These are phyloP conservation scores for Phymastichus coffea DNA, from an alignment of 1,140 invertebrate genomes.

Conservation along the genomic window DNA sequence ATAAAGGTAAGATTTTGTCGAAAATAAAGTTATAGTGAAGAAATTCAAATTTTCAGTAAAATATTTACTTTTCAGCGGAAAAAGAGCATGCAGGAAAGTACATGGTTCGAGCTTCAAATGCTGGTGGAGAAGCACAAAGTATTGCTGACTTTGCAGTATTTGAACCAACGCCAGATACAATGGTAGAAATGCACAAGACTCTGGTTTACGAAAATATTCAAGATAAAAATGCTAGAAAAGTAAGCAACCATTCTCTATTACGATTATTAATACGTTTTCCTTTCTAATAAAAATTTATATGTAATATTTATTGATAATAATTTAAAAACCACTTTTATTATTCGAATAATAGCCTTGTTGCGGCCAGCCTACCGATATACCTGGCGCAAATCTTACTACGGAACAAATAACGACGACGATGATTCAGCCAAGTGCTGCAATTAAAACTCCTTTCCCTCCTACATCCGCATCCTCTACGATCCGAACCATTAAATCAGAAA, in stretches of 20 bases:
- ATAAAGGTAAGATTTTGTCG: conserved; percentile 61
- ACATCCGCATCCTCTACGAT: conserved; percentile 40
- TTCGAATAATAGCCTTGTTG: conserved; percentile 26
- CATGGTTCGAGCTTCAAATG: conserved; percentile 71
- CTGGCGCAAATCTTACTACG: conserved; percentile 43
- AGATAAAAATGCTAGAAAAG: conserved; percentile 49
- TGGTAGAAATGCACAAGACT: conserved; percentile 68
- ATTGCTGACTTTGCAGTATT: conserved; percentile 75
- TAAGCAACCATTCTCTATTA: too few species aligned
- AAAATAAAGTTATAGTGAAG: not conserved
- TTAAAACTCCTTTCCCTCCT: conserved; percentile 44
- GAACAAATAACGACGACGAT: conserved; percentile 48
- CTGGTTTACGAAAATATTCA: conserved; percentile 62
- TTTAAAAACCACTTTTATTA: conserved; percentile 15
- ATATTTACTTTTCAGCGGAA: conserved; percentile 52
- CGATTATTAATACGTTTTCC: too few species aligned
- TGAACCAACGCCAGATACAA: conserved; percentile 68
- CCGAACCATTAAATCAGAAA: conserved; percentile 39
- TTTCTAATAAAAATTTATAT: not conserved
- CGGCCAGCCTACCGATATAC: conserved; percentile 37
- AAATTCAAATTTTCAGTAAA: conserved; percentile 7
- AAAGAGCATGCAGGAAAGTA: conserved; percentile 70
- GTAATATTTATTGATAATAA: not conserved
- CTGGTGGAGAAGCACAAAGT: conserved; percentile 74
- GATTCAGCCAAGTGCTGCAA: conserved; percentile 44